A percentile compares a stretch with the other conserved stretches of the same genome.
Conservation (phyloP, 2,113 vertebrate genomes). For the Coracopsis vasa region DNA sequence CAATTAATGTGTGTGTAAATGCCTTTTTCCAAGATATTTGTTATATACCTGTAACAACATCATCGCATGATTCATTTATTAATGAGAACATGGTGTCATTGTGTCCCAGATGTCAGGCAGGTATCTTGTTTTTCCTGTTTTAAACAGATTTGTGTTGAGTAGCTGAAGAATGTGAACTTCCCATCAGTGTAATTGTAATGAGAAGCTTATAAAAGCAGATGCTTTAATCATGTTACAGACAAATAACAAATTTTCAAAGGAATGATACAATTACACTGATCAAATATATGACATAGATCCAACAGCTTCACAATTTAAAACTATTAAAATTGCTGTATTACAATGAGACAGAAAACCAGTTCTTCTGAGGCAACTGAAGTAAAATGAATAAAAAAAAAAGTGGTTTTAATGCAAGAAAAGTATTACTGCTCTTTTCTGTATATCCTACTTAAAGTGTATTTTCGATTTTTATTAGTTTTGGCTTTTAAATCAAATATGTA, state of each 20-base stretch:
- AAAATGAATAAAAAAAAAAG: background rate
- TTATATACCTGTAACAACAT: background rate
- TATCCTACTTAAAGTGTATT: background rate
- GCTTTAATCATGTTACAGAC: conserved; percentile 17
- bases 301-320: conserved; percentile 24
- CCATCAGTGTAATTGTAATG: background rate
- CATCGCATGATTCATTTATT: background rate
- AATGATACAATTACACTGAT: background rate
- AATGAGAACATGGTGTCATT: background rate
- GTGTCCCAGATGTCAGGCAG: background rate
- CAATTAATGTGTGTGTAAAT: background rate
- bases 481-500: background rate
- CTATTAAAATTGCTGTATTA: background rate
- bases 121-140: background rate
- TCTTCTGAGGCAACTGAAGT: background rate
- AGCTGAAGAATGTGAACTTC: background rate
- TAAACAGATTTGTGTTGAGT: background rate
- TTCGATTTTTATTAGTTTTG: background rate
- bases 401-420: background rate
- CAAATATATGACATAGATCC: background rate
- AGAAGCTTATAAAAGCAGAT: conserved; percentile 10
- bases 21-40: background rate
- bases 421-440: background rate
- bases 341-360: background rate
- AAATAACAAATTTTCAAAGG: conserved; percentile 19